phyloP scores from a whole-genome alignment of 2,113 vertebrate genomes.

The Heteronetta atricapilla region DNA sequence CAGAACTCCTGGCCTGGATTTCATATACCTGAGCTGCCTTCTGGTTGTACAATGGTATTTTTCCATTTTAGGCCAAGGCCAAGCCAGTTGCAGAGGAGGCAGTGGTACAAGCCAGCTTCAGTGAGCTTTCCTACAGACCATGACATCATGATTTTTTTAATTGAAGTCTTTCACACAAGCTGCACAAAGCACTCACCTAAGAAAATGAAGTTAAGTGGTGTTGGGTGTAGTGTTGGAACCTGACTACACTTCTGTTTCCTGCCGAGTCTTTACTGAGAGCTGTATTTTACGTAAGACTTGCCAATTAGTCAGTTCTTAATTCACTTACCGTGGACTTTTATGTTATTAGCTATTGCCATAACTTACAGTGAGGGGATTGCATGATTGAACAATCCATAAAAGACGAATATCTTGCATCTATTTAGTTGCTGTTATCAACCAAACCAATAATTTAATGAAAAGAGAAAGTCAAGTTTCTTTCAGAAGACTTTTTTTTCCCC shows the following conservation, averaged over 20 bases:
- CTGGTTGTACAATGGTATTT: accelerated
- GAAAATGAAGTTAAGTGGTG: neutral
- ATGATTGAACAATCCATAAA: neutral
- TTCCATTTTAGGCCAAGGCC: neutral
- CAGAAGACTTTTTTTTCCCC: neutral
- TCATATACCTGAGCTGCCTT: neutral
- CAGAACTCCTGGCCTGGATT: neutral
- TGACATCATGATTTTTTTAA: neutral
- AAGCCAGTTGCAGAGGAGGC: neutral
- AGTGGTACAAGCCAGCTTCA: neutral
- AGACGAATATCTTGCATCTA: neutral
- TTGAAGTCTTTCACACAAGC: neutral
- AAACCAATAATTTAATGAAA: neutral
- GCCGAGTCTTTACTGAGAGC: neutral
- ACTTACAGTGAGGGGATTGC: neutral
- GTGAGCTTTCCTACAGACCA: neutral
- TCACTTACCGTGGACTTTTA: neutral
- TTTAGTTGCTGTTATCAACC: neutral
- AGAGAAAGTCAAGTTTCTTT: neutral
- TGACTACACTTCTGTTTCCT: neutral
- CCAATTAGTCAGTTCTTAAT: neutral
- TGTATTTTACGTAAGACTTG: neutral
- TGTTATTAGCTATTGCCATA: neutral
- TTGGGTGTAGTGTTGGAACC: neutral
- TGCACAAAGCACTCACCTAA: neutral